Base-by-base conservation (phyloP, 2,888 invertebrate genomes). In the Nipponacmea schrenckii region DNA sequence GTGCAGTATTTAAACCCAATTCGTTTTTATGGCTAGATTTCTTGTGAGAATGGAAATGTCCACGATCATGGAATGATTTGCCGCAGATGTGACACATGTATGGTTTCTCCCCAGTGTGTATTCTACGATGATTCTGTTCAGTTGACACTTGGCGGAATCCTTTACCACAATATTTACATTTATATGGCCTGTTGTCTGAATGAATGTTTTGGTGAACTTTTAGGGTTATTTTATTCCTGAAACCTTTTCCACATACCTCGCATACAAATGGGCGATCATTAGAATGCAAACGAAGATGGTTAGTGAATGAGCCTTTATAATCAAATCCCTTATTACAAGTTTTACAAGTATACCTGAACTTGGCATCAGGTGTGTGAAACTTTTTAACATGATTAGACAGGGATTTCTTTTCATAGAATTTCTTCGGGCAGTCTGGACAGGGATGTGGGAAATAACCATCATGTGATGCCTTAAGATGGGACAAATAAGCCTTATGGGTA, bases 121-220 rank as follows among this genome's bases (percentile, higher is more conserved):
- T 20, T 12, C 56, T 8, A 20, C 24, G 56, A 20, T 56, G 56
- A 56, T 20, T 56, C 56, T 56, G 56, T 24, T 24, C 20, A 2
- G 56, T 56, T 24, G 56, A 56, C 24, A 56, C 20, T 24, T 56
- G 56, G 20, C 24, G 20, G 14, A 56, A 56, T 5, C 20, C 20
- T 56, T 56, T 56, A 24, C 24, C 56, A 56, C 56, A 56, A 24
- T 56, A 24, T 24, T 20, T 56, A 56, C 56, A 56, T 56, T 56
- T 56, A 56, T 56, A 56, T 2, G 56, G 56, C 12, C 56, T 20
- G 12, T 56, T 56, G 2, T 24, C 56, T 2, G 56, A 12, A 24
- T 56, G 56, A 24, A 20, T 20, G 24, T 56, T 56, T 20, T 24
- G 56, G 14, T 56, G 56, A 20, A 56, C 24, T 24, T 24, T 20